Evolutionary conservation across 2,888 invertebrate genomes (phyloP), one percentile per base, ranked within the genome.

Genomic region (Netelia melanura): DNA sequence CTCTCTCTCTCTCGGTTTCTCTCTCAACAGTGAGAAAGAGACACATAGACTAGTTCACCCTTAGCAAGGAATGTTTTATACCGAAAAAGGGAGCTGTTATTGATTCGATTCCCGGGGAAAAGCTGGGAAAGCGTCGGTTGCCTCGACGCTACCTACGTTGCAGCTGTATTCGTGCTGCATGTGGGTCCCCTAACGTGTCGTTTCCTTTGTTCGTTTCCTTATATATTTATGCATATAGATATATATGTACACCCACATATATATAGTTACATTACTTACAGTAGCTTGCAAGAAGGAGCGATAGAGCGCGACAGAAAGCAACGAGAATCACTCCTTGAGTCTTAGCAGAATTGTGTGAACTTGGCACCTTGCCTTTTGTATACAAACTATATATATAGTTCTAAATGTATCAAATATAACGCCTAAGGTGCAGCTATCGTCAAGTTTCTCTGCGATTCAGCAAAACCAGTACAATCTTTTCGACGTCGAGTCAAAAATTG

Each of bases 101-200:
- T 92, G 93, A 93, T 93, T 93, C 90, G 91, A 91, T 93, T 92
- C 91, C 89, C 91, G 89, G 91, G 91, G 92, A 92, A 93, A 92
- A 92, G 89, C 87, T 88, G 90, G 89, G 84, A 87, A 89, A 89
- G 77, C 86, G 61, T 10, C 75, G 65, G 71, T 61, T 30, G 58
- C 61, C 48, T 14, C 38, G 56, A 56, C 58, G 43, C 38, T 48
- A 56, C 38, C 62, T 62, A 14, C 62, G 8, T 62, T 21, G 62
- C n/a, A 25, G 23, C 52, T 56, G 17, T 70, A 61, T 72, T 6
- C 38, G 38, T 38, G 38, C 38, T 38, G 38, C 58, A 48, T 25
- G 43, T 23, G 6, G 6, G 38, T 8, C 52, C 84, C 65, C 67
- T 56, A 81, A 84, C 76, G 62, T 84, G 65, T 81, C 56, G 58